Evolutionary conservation across 1,140 invertebrate genomes (phyloP).

Genomic region (Macrobrachium nipponense): DNA sequence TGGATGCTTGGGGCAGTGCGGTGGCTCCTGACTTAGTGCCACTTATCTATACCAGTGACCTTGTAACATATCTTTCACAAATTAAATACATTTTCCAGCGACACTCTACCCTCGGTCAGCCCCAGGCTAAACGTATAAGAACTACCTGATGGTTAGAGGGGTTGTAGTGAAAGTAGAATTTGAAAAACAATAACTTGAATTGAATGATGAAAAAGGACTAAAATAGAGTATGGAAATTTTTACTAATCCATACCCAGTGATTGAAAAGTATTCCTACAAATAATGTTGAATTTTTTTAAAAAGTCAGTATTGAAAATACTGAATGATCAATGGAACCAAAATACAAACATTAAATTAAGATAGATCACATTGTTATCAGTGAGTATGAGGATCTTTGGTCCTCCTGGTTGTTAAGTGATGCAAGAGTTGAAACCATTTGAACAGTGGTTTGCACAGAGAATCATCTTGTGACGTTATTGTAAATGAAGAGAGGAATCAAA

Average conservation of each 20-base stretch:
- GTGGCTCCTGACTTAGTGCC: conserved; percentile 63
- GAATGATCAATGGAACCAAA: too few species aligned
- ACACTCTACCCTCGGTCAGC: conserved; percentile 51
- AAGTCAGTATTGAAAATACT: too few species aligned
- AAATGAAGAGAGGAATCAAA: too few species aligned
- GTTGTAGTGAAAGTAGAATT: conserved; percentile 38
- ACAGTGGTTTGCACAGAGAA: too few species aligned
- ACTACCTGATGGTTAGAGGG: conserved; percentile 63
- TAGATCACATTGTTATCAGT: too few species aligned
- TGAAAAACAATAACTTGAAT: conserved; percentile 23
- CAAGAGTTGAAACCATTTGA: too few species aligned
- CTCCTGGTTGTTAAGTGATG: too few species aligned
- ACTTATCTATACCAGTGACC: conserved; percentile 56
- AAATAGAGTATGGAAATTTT: conserved; percentile 27
- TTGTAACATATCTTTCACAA: conserved; percentile 59
- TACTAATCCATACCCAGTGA: neutral
- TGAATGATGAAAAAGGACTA: conserved; percentile 12
- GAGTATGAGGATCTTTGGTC: too few species aligned
- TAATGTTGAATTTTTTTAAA: too few species aligned
- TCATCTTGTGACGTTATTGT: too few species aligned
- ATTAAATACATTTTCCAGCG: conserved; percentile 64
- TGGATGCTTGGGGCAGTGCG: conserved; percentile 63
- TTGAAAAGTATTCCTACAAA: neutral
- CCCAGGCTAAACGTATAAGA: conserved; percentile 59
- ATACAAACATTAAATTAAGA: too few species aligned